Percentiles rank a stretch among this genome's conserved stretches.
Evolutionary conservation across 2,888 invertebrate genomes (phyloP).

Genomic region (Monochamus alternatus): DNA sequence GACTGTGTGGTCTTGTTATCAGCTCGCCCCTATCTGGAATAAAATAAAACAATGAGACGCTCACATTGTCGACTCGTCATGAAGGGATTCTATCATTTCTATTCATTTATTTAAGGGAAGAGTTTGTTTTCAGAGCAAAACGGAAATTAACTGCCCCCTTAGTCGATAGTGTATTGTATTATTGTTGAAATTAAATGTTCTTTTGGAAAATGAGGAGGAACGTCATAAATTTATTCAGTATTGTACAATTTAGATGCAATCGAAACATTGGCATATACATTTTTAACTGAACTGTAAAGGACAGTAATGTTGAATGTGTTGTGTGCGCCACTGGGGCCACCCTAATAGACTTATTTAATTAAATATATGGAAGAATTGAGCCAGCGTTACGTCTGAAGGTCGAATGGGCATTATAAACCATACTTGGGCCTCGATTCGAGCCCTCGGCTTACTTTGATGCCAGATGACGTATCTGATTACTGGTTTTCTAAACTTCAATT

Average conservation of each 20-base stretch:
- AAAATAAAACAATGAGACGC: slow-evolving; percentile 12
- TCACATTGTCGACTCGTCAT: slow-evolving; percentile 6
- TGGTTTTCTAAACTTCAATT: slow-evolving; percentile 25
- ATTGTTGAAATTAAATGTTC: too few species aligned
- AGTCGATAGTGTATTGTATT: too few species aligned
- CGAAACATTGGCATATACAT: too few species aligned
- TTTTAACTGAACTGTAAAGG: too few species aligned
- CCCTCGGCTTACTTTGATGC: slow-evolving; percentile 25
- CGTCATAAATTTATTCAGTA: too few species aligned
- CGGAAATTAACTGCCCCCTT: too few species aligned
- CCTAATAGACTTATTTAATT: slow-evolving; percentile 27
- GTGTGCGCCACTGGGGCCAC: slow-evolving; percentile 7
- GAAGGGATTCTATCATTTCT: background rate
- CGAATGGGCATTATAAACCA: slow-evolving; percentile 15
- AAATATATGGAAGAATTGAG: slow-evolving; percentile 29
- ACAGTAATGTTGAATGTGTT: background rate
- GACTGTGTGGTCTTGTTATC: slow-evolving; percentile 23
- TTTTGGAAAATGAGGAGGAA: too few species aligned
- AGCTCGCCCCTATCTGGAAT: slow-evolving; percentile 17
- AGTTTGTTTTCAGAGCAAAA: background rate
- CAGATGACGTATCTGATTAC: slow-evolving; percentile 33
- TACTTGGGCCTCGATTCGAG: background rate
- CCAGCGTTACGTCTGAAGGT: slow-evolving; percentile 28
- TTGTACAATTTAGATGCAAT: too few species aligned
- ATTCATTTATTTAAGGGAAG: background rate